Evolutionary conservation across 2,797 vertebrate species (phyloP), one percentile per base, ranked within the genome.

Genomic region (Halcyon chelicuti): DNA sequence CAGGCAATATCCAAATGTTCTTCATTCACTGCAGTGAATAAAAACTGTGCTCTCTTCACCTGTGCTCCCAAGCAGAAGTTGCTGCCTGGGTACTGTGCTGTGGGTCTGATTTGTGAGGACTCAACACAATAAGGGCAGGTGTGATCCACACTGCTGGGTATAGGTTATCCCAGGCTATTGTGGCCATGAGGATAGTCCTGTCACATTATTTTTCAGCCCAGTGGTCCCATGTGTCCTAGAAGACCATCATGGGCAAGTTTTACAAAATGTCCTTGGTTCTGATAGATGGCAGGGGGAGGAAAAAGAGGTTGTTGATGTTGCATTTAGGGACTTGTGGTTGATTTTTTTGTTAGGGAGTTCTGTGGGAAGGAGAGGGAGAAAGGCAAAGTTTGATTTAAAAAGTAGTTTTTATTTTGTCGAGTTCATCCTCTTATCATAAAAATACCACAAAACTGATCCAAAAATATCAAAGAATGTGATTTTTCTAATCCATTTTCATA

Each of bases 31-130:
- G 26, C 22, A 63, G 16, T 7, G 15, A 28, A 13, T 12, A 51
- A 68, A 91, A 11, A 29, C 60, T 3, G 1, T 9, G 3, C 0
- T 40, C 5, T 16, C 57, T 29, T 73, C 31, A 9, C 6, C 22
- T 46, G 2, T 26, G 42, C 35, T 58, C 10, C 37, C 55, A 72
- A 2, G 33, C 42, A 62, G 82, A 62, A 42, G 29, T 20, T 90
- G 65, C 35, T 83, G 31, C 63, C 3, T 35, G 26, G 8, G 10
- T 13, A 6, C 29, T 12, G 13, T 68, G 37, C 52, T 8, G 5
- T 10, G 25, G 7, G 3, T 60, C 57, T 91, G 57, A 37, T 29
- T 2, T 0, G 19, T 14, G 11, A 17, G 18, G 0, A 5, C 4
- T 40, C 19, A 12, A 31, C 7, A 0, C 2, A 35, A 4, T 9